These are phyloP conservation scores for Aquatica leii DNA, from an alignment of 2,888 invertebrate species.

Conservation along the genomic window DNA sequence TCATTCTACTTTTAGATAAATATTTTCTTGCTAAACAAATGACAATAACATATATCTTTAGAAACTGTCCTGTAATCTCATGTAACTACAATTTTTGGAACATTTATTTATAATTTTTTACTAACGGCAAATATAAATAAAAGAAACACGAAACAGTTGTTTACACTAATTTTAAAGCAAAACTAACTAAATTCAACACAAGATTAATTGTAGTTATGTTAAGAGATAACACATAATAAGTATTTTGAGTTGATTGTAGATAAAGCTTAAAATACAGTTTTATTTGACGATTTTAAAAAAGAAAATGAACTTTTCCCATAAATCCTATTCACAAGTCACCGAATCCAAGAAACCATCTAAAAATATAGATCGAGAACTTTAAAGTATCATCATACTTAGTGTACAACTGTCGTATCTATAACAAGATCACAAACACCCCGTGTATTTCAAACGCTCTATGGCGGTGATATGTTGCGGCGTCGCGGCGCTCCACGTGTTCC, in stretches of 20 bases:
- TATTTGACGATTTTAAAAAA: not conserved
- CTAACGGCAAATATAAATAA: too few species aligned
- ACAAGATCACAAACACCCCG: conserved; percentile 41
- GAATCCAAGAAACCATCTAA: conserved; percentile 20
- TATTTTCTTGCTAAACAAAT: too few species aligned
- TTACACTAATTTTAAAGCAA: too few species aligned
- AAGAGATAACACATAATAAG: not conserved
- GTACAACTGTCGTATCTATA: conserved; percentile 40
- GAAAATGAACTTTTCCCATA: conserved; percentile 12
- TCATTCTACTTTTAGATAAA: too few species aligned
- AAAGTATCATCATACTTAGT: conserved; percentile 23
- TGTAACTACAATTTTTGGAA: too few species aligned
- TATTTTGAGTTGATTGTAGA: not conserved
- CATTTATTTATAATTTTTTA: too few species aligned
- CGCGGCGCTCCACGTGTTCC: conserved; percentile 67
- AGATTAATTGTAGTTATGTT: too few species aligned
- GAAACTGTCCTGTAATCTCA: too few species aligned
- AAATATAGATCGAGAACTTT: conserved; percentile 18
- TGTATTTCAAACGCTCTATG: conserved; percentile 48
- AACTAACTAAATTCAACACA: too few species aligned
- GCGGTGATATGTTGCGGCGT: conserved; percentile 61
- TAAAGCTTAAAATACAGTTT: conserved; percentile 4
- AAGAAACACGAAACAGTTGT: not conserved
- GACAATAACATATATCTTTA: too few species aligned
- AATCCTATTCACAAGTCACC: conserved; percentile 15